Evolutionary conservation across 2,888 invertebrate genomes (phyloP), one percentile per base, ranked within the genome.

Genomic region (Scaptomyza flava): DNA sequence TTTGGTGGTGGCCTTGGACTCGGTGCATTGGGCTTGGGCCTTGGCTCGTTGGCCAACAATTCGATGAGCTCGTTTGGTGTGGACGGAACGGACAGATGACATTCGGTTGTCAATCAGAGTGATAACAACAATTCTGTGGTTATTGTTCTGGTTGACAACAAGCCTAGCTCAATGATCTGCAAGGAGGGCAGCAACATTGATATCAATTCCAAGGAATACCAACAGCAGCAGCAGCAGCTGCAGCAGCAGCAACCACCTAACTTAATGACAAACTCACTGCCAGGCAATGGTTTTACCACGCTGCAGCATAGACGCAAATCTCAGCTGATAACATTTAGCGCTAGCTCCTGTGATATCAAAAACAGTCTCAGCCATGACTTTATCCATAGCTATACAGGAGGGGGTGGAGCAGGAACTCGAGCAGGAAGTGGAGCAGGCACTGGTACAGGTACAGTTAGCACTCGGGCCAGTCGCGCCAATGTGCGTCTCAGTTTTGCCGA

Each of bases 81-180:
- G 31, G 81, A 87, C 46, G 79, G 81, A 0, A 64, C 81, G 65
- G 91, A 91, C 41, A 91, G 91, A 91, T 91, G 91, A 91, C 91
- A 91, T 90, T 90, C 91, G 80, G 87, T 77, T 73, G 84, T 88
- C 87, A 91, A 89, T 81, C 91, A 91, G 89, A 80, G 71, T 81
- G 91, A 91, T 85, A 91, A 91, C 84, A 91, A 91, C 85, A 91
- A 91, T 64, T 91, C 90, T 31, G 91, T 91, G 69, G 91, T 91
- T 90, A 91, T 91, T 81, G 91, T 91, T 72, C 86, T 91, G 91
- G 91, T 91, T 90, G 91, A 91, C 81, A 91, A 91, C 70, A 91
- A 91, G 65, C 91, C 91, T 60, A 91, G 91, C 68, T 90, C 91
- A 77, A 91, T 91, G 91, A 91, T 91, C 77, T 91, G 91, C 79